Base-by-base conservation (phyloP, 1,140 invertebrate species). In the Spodoptera litura region DNA sequence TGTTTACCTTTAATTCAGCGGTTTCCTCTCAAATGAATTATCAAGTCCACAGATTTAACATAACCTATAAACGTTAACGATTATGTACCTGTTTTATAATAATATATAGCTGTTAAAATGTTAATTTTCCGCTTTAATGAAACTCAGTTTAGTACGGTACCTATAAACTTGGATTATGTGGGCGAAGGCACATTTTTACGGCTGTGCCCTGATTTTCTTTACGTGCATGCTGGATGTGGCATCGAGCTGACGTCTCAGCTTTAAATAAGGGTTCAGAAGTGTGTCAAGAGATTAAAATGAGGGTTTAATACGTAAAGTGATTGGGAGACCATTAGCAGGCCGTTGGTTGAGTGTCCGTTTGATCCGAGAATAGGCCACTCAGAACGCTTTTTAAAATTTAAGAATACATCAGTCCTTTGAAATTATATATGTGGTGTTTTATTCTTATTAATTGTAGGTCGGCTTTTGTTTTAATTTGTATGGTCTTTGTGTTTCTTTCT, bases 41-140 rank as follows among this genome's bases (percentile, higher is more conserved):
- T 83, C 84, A 80, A 87, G 70, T 83, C 38, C 62, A 66, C 78
- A 75, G 77, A 75, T 85, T 78, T 83, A 78, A 85, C 84, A 84
- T 76, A 81, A 27, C 68, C 79, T 79, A 79, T 85, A 83, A 85
- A 84, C 81, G 55, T 86, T 88, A 78, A 85, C 83, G 83, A 83
- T 87, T 85, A 88, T 84, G 70, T 75, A 44, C 62, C 61, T 86
- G 83, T 89, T 89, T 85, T 91, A 89, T 89, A 89, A 88, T 92
- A 89, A 92, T 91, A 92, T 91, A 87, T 92, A 87, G 88, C 85
- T 86, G 89, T 92, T 91, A 92, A 93, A 93, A 93, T 91, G 90
- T 93, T 93, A 92, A 93, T 93, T 92, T 88, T 77, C 78, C 70
- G 86, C 85, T 86, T 91, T 91, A 92, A 92, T 92, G 88, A 92